Base-by-base conservation (phyloP, 2,888 invertebrate species). In the Xiphydria camelus region DNA sequence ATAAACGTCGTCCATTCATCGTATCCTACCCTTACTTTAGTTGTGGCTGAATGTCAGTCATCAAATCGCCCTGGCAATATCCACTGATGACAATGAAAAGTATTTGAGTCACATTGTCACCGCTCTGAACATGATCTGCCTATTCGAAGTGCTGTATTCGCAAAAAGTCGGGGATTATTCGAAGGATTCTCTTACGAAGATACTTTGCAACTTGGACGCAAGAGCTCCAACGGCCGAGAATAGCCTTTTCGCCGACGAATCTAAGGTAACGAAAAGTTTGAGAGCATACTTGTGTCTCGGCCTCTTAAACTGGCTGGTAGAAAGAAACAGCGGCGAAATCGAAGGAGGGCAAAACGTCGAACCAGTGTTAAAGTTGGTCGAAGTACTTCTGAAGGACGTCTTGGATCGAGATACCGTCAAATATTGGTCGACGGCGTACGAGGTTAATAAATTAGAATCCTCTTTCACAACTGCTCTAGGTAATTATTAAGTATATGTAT, bases 271-370 rank as follows among this genome's bases (percentile, higher is more conserved):
- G 2, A 59, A 57, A 23, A 73, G 73, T 44, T 51, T 73, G 32
- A 61, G 68, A 17, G 70, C 68, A 39, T 73, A 65, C 41, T 55
- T 73, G 36, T 70, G 70, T 29, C 26, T 64, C 7, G 69, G 61
- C 10, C 29, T 73, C 4, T 38, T 71, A 9, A 52, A 57, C 38
- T 73, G 70, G 72, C 47, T 62, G 19, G 31, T 49, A 3, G 40
- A 49, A 6, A 14, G 6, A 6, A 38, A 44, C 15, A 15, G 49
- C 19, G 37, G 47, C 4, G 31, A 50, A 10, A 29, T 45, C 19
- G 35, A 59, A 7, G 35, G 51, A 14, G n/a, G n/a, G n/a, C n/a
- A n/a, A n/a, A n/a, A n/a, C n/a, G n/a, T n/a, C n/a, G n/a, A n/a
- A n/a, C 21, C 45, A 15, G 34, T 57, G 5, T 14, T 52, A 9